Evolutionary conservation across 2,113 vertebrate species (phyloP), one percentile per base, ranked within the genome.

Genomic region (Mesoclemmys tuberculata): DNA sequence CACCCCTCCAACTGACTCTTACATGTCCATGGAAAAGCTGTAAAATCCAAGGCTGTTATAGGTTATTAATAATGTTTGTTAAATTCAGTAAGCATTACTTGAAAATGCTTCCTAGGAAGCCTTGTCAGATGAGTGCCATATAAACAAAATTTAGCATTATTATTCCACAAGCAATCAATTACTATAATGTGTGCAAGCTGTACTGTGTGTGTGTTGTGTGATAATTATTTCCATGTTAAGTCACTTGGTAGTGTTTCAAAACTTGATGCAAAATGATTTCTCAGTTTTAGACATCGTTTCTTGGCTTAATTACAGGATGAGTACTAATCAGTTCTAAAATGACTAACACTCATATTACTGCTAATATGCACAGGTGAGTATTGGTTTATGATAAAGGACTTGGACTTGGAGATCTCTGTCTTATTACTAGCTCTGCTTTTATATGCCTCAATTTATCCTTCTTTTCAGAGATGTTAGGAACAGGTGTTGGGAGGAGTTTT

Each of bases 241-340:
- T 68, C 35, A 68, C 38, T 82, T 78, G 24, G 19, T 31, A n/a
- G 68, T n/a, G 3, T 4, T 1, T 27, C 49, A 58, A 85, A 94
- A 46, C 75, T 29, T 46, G 31, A 85, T 51, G 77, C 82, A 85
- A 93, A 96, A 58, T 41, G 84, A 49, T 48, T 84, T 78, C 75
- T 81, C 5, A 2, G 91, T 92, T 95, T 93, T 81, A 75, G 35
- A 82, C 38, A 31, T 48, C n/a, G 81, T 10, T 87, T 46, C 90
- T 92, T 79, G 13, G 41, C 58, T 31, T 93, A 80, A 84, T 83
- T 90, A 85, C 79, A 21, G n/a, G 19, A 80, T 35, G 68, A 93
- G 75, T n/a, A 83, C 82, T 92, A 80, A 64, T 51, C 31, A 83
- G 0, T 81, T 79, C 79, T 82, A 51, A 58, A 84, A 84, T 22